Conservation (phyloP, 2,888 invertebrate genomes). For the Agrilus mali region DNA sequence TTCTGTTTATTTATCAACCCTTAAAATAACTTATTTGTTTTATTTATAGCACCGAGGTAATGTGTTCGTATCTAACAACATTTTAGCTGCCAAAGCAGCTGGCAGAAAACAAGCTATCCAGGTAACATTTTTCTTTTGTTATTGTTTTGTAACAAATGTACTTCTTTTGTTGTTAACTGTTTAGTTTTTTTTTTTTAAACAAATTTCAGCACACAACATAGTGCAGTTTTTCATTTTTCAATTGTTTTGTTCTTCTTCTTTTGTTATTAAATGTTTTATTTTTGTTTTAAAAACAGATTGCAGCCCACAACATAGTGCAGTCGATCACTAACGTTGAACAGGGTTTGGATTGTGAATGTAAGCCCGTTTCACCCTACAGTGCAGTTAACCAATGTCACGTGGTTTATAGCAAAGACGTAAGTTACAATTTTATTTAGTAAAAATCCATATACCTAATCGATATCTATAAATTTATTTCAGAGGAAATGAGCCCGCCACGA, state of each 20-base stretch:
- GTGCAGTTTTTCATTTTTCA: no score
- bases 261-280: no score
- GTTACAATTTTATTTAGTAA: no score
- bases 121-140: no score
- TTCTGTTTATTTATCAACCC: not conserved
- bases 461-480: no score
- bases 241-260: no score
- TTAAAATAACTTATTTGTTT: slow-evolving; percentile 1
- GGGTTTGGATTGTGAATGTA: slow-evolving; percentile 36
- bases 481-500: no score
- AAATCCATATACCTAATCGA: no score
- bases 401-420: slow-evolving; percentile 18
- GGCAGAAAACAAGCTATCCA: slow-evolving; percentile 50
- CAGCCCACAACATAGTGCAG: slow-evolving; percentile 35
- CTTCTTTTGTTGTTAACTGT: no score
- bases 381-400: slow-evolving; percentile 25
- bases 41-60: slow-evolving; percentile 46
- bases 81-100: slow-evolving; percentile 38
- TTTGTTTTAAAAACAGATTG: slow-evolving; percentile 33
- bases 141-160: not conserved
- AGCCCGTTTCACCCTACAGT: slow-evolving; percentile 16
- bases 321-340: slow-evolving; percentile 30
- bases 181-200: slow-evolving; percentile 23
- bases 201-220: slow-evolving; percentile 39
- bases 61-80: slow-evolving; percentile 50